phyloP scores from a whole-genome alignment of 2,797 vertebrate genomes.

The Morus bassanus region DNA sequence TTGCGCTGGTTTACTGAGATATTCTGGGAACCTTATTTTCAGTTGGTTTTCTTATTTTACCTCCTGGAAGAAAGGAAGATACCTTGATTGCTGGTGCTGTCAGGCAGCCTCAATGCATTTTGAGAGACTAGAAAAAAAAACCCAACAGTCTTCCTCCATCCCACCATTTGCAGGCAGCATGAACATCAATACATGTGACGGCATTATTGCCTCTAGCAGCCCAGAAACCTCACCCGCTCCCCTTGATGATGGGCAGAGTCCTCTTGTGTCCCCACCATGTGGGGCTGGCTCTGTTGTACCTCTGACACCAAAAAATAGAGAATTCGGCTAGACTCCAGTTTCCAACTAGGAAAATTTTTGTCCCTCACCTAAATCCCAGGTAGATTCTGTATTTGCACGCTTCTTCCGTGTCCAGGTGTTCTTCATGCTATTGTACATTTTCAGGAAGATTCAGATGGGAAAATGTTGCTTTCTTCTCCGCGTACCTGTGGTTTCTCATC shows the following conservation, averaged over 20 bases:
- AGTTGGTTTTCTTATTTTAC: not conserved
- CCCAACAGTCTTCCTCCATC: not conserved
- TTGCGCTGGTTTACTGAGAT: not conserved
- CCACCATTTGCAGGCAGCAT: not conserved
- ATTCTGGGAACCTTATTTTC: conserved; percentile 14
- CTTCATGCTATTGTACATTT: not conserved
- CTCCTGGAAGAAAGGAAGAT: conserved; percentile 9
- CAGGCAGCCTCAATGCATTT: not conserved
- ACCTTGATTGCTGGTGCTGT: not conserved
- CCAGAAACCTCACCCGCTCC: not conserved
- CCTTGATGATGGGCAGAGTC: not conserved
- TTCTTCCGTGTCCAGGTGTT: not conserved
- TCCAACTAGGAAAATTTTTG: not conserved
- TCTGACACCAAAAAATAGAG: not conserved
- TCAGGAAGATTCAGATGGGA: not conserved
- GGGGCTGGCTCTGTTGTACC: not conserved
- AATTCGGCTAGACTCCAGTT: not conserved
- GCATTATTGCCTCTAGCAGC: not conserved
- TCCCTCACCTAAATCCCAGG: not conserved
- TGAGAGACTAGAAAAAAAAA: not conserved
- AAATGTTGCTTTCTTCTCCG: not conserved
- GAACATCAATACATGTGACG: not conserved
- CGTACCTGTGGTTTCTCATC: not conserved
- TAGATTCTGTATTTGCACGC: not conserved
- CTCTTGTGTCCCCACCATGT: fast-evolving